Evolutionary conservation across 1,140 invertebrate species (phyloP).

Genomic region (Luehdorfia chinensis): DNA sequence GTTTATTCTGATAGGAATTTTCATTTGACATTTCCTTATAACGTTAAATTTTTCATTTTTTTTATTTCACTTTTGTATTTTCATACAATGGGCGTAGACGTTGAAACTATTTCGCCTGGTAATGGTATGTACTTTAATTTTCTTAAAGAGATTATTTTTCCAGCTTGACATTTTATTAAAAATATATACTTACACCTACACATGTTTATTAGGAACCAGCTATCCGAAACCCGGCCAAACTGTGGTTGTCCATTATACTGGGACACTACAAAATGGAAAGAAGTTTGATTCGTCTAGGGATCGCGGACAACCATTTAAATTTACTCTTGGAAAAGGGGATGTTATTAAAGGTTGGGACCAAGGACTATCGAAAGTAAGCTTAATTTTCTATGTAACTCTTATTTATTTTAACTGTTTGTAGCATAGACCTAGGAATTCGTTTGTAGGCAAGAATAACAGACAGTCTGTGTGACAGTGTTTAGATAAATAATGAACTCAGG

Average conservation of each 20-base stretch:
- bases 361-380: slow-evolving; percentile 89
- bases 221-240: slow-evolving; percentile 95
- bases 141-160: too few relatives aligned
- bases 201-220: slow-evolving; percentile 86
- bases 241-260: slow-evolving; percentile 96
- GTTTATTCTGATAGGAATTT: neutral
- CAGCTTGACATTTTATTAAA: neutral
- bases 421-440: neutral
- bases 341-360: slow-evolving; percentile 98
- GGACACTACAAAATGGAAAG: slow-evolving; percentile 89
- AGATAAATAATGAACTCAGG: too few relatives aligned
- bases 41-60: slow-evolving; percentile 6
- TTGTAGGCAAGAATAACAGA: too few relatives aligned
- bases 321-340: slow-evolving; percentile 94
- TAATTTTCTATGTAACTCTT: too few relatives aligned
- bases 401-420: too few relatives aligned
- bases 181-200: too few relatives aligned
- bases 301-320: slow-evolving; percentile 94
- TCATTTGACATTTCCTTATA: neutral
- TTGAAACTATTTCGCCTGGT: slow-evolving; percentile 84
- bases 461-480: too few relatives aligned
- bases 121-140: slow-evolving; percentile 80
- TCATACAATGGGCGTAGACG: slow-evolving; percentile 85
- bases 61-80: slow-evolving; percentile 12
- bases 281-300: slow-evolving; percentile 97